A percentile compares a stretch with the other conserved stretches of the same genome.
Conservation (phyloP, 30 jellyfish, hydroid and myxozoan genomes). For the Rhopilema esculentum region DNA sequence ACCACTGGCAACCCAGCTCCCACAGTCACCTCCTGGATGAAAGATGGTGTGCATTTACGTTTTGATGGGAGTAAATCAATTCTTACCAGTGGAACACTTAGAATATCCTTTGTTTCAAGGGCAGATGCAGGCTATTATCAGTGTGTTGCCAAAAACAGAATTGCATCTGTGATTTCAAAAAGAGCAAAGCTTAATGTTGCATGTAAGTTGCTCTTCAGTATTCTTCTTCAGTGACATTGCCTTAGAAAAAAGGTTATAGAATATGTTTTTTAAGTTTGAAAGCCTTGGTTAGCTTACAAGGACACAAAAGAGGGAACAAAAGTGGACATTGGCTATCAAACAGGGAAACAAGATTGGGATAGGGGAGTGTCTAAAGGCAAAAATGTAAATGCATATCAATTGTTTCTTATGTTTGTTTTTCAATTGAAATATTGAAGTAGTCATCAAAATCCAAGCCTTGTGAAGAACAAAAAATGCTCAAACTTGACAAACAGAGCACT, state of each 20-base stretch:
- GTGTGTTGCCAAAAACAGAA: conserved; percentile 82
- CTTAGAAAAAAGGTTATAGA: background rate
- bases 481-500: too few species aligned
- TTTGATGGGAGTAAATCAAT: conserved; percentile 53
- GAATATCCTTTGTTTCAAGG: conserved; percentile 50
- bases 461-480: too few species aligned
- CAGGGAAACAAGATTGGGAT: too few species aligned
- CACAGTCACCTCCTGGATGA: conserved; percentile 68
- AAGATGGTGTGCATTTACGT: conserved; percentile 46
- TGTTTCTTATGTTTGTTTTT: too few species aligned
- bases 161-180: conserved; percentile 82
- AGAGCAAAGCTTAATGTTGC: conserved; percentile 79
- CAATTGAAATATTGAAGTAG: too few species aligned
- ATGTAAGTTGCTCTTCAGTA: conserved; percentile 54
- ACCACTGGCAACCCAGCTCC: conserved; percentile 88
- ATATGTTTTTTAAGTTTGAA: background rate
- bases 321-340: too few species aligned
- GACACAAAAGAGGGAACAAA: background rate
- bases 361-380: too few species aligned
- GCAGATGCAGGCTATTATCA: conserved; percentile 84
- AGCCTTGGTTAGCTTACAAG: background rate
- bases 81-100: conserved; percentile 66
- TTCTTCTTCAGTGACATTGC: background rate
- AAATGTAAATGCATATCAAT: too few species aligned
- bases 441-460: too few species aligned